A percentile compares a stretch with the other conserved stretches of the same genome.
Conservation (phyloP, 2,113 vertebrate species). For the Eptesicus fuscus region DNA sequence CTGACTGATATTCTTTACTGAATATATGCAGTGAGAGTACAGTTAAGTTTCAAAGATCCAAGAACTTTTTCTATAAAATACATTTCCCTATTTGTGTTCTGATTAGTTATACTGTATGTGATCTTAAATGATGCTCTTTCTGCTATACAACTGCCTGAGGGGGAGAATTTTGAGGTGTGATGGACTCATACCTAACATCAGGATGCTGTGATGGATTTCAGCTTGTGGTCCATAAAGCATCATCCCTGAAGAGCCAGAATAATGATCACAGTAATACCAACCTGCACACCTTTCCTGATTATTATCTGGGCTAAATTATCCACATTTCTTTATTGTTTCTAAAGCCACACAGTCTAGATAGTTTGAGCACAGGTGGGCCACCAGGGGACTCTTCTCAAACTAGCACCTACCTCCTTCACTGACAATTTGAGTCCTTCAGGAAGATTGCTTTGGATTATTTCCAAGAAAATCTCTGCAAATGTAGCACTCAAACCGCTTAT, state of each 20-base stretch:
- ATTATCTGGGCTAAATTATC: background rate
- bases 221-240: background rate
- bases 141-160: background rate
- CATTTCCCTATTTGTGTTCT: conserved; percentile 8
- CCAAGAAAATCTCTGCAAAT: conserved; percentile 87
- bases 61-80: background rate
- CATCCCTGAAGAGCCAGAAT: background rate
- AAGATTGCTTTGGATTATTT: conserved; percentile 89
- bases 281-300: background rate
- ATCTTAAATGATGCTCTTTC: conserved; percentile 10
- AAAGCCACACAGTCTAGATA: background rate
- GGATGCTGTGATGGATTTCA: background rate
- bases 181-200: background rate
- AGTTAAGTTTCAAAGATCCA: background rate
- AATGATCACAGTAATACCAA: background rate
- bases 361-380: conserved; percentile 10
- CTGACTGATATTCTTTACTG: background rate
- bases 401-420: conserved; percentile 85
- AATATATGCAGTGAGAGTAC: background rate
- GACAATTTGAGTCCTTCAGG: conserved; percentile 91
- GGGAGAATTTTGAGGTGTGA: background rate
- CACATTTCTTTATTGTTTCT: background rate
- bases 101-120: background rate
- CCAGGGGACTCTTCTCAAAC: background rate
- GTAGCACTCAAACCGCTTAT: conserved; percentile 82